Base-by-base conservation (phyloP, 2,797 vertebrate species). In the Ciconia nigra region DNA sequence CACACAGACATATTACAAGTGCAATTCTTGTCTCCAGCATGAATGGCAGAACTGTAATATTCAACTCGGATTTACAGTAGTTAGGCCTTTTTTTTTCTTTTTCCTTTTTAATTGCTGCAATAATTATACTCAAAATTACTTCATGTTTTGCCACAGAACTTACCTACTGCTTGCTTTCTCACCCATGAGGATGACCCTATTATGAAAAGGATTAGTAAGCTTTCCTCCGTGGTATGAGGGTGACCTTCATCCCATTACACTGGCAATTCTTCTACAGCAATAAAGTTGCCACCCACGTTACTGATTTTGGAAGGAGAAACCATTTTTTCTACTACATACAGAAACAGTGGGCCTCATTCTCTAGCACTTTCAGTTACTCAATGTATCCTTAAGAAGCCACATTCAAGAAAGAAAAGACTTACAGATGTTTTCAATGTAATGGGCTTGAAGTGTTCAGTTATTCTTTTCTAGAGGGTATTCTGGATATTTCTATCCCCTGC, bases 281-380 rank as follows among this genome's bases (percentile, higher is more conserved):
- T 49, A 9, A 26, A 35, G 10, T 18, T 88, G n/a, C n/a, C 29
- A 55, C 20, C 25, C 47, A 24, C 16, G 35, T 46, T 2, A 22
- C n/a, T 7, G 17, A 7, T 62, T 65, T 41, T 70, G 4, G 22
- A 39, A 58, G 18, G 10, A 62, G 33, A 15, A 58, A 74, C 26
- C 1, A 0, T 31, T 29, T 42, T 31, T 69, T 65, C 16, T 65
- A 2, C 26, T 72, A 1, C 4, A 7, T 9, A 52, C 19, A 72
- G 37, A 39, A 81, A 59, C 4, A 4, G 12, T 5, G 7, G 7
- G 11, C 49, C 24, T 72, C 31, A 22, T 74, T 29, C 24, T 12
- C 10, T 37, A 6, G 39, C 22, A 13, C 18, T 83, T 71, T 37
- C 2, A 31, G 42, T 66, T 62, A 47, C 6, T 57, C 59, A 37